Evolutionary conservation across 2,888 invertebrate genomes (phyloP), one percentile per base, ranked within the genome.

Genomic region (Calameuta filiformis): DNA sequence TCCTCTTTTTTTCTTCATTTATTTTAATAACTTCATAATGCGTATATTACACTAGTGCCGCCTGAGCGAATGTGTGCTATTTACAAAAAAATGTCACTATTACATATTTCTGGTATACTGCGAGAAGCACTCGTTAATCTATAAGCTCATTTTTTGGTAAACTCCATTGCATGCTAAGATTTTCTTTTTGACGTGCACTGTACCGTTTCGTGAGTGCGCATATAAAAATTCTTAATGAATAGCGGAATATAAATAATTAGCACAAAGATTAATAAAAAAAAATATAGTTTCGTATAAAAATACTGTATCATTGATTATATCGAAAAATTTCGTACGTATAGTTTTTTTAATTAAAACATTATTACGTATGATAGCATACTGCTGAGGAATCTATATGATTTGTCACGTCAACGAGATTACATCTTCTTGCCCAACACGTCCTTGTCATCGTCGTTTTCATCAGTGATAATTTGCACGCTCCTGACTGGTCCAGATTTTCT

Each of bases 381-480:
- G 11, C 40, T n/a, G 71, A 73, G 23, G 12, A 73, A 23, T 71
- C 73, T 35, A 3, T 33, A 56, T 9, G 0, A 9, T 56, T 23
- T 9, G 56, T 56, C 23, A 56, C 23, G 56, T 23, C 9, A 56
- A 56, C 23, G 56, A 9, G 15, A 31, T 71, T 87, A 87, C 77
- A 89, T 86, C 75, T 89, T 91, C 78, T 90, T 91, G 77, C 85
- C 88, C 82, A 84, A 85, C 12, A 79, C 79, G 33, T 89, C 91
- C 79, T 89, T 90, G 12, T 89, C 91, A 3, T 85, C 92, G 87
- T 87, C 90, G 86, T 81, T 93, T 79, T 94, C 95, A 86, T 95
- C 95, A 0, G 95, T 95, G 40, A 96, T 92, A 84, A 96, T 95
- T 90, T 96, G 95, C 35, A 96, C 94, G 88, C 95, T 96, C 83